Conservation (phyloP, 2,888 invertebrate genomes). For the Resseliella maxima region DNA sequence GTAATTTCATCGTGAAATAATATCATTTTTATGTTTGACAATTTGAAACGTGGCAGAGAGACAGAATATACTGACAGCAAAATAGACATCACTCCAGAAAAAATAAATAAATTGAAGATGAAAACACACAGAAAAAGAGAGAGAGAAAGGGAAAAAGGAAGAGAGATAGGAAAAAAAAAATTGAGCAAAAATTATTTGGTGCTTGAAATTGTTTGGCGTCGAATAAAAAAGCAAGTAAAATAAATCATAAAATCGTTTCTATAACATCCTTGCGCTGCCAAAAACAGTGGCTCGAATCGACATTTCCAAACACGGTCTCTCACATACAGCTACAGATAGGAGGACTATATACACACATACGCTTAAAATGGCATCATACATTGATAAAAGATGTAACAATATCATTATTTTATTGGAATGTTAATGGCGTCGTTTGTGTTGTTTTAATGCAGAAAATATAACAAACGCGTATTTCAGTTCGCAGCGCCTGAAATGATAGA, state of each 20-base stretch:
- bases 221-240: conserved; percentile 15
- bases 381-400: conserved; percentile 24
- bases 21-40: conserved; percentile 20
- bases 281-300: background rate
- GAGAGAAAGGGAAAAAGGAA: background rate
- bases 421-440: conserved; percentile 54
- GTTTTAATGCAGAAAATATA: conserved; percentile 51
- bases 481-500: background rate
- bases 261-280: background rate
- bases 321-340: background rate
- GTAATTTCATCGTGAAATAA: conserved; percentile 13
- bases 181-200: conserved; percentile 27
- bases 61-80: background rate
- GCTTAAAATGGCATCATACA: no score
- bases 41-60: background rate
- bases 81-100: no score
- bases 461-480: conserved; percentile 22
- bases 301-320: background rate
- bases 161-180: background rate
- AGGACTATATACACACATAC: no score
- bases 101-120: background rate
- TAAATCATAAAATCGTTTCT: conserved; percentile 43
- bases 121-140: background rate
- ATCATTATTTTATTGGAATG: conserved; percentile 53
- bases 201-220: conserved; percentile 45